A percentile compares a stretch with the other conserved stretches of the same genome.
phyloP scores from a whole-genome alignment of 35 echinoderm and acorn worm genomes.

The Amphiura filiformis region DNA sequence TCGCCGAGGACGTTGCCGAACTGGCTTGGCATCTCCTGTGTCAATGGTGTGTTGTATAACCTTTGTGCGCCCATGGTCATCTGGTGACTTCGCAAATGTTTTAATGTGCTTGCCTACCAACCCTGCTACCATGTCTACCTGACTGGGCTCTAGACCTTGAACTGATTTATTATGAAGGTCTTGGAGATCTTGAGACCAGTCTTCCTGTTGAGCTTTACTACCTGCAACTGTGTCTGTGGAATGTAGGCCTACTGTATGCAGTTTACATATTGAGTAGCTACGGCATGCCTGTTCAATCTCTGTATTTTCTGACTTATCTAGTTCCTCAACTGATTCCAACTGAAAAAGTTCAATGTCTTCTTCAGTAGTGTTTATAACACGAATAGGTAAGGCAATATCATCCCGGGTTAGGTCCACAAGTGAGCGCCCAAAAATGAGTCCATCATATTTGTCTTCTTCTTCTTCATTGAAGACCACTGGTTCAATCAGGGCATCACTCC shows the following conservation, averaged over 20 bases:
- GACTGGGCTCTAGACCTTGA: neutral
- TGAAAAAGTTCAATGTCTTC: neutral
- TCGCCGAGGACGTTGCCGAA: slow-evolving; percentile 32
- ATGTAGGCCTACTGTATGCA: neutral
- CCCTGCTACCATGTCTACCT: neutral
- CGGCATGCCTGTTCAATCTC: neutral
- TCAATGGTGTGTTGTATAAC: slow-evolving; percentile 39
- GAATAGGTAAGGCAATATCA: slow-evolving; percentile 36
- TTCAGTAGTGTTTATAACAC: slow-evolving; percentile 35
- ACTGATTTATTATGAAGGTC: neutral
- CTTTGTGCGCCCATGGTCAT: slow-evolving; percentile 46
- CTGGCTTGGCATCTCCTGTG: slow-evolving; percentile 31
- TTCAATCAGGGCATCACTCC: neutral
- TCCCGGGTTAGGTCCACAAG: slow-evolving; percentile 21
- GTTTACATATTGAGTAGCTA: neutral
- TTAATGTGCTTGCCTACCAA: neutral
- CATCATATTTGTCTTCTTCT: slow-evolving; percentile 9
- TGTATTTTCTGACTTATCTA: neutral
- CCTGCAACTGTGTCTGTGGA: neutral
- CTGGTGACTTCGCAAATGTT: neutral
- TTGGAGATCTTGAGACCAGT: slow-evolving; percentile 36
- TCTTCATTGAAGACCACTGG: neutral
- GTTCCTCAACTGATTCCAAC: neutral
- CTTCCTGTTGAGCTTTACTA: neutral
- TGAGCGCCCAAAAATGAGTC: slow-evolving; percentile 26